Conservation (phyloP, 2,797 vertebrate genomes). For the Takifugu ocellatus region DNA sequence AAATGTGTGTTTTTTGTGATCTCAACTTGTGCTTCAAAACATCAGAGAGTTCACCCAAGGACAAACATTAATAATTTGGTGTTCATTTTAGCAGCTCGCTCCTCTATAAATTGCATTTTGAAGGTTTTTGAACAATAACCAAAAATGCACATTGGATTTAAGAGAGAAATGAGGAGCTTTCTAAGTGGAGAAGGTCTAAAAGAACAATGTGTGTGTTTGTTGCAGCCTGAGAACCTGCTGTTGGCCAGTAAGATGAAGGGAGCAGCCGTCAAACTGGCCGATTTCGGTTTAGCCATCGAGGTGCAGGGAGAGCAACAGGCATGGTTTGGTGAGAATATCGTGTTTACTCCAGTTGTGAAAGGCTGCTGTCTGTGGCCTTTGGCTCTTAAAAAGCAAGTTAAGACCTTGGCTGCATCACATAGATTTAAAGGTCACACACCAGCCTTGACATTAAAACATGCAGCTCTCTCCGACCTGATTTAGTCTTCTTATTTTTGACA, state of each 20-base stretch:
- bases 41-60: constrained; percentile 3
- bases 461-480: neutral
- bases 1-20: constrained; percentile 4
- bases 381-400: too few species aligned
- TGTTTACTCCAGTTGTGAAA: neutral
- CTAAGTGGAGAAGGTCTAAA: neutral
- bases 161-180: too few species aligned
- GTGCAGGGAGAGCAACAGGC: constrained; percentile 98
- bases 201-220: constrained; percentile 7
- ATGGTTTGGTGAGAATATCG: constrained; percentile 90
- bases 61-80: neutral
- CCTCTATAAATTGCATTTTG: too few species aligned
- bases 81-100: too few species aligned
- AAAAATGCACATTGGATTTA: too few species aligned
- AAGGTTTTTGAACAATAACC: too few species aligned
- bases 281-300: constrained; percentile 97
- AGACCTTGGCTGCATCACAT: too few species aligned
- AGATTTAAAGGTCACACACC: too few species aligned
- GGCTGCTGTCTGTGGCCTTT: too few species aligned
- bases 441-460: too few species aligned
- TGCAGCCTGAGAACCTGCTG: constrained; percentile 94
- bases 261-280: constrained; percentile 95
- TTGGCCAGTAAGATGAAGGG: constrained; percentile 99
- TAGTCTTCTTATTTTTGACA: constrained; percentile 51
- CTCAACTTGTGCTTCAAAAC: neutral